Evolutionary conservation across 2,797 vertebrate species (phyloP).

Genomic region (Anabacerthia variegaticeps): DNA sequence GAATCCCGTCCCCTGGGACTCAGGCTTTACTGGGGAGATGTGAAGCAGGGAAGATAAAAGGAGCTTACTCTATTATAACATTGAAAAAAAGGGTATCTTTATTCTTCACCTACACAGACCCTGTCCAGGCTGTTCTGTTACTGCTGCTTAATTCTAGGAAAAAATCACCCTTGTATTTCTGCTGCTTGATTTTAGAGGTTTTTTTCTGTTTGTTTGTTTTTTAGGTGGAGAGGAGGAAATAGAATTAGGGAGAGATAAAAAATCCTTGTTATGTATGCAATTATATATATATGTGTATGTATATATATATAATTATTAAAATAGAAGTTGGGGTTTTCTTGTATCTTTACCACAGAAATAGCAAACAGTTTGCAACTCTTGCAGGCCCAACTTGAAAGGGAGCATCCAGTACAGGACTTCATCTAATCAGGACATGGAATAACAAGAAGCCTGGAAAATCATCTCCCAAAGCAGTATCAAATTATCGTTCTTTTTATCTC

Average conservation of each 20-base stretch:
- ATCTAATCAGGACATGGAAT: slow-evolving; percentile 2
- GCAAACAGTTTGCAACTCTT: not conserved
- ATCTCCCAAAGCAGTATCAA: not conserved
- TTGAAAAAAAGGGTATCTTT: not conserved
- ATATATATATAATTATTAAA: not conserved
- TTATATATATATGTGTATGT: not conserved
- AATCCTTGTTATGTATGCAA: not conserved
- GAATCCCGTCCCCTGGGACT: not conserved
- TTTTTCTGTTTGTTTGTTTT: not conserved
- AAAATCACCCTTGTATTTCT: not conserved
- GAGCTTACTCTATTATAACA: not conserved
- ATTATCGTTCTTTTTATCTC: not conserved
- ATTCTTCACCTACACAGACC: not conserved
- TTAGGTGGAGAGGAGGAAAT: not conserved
- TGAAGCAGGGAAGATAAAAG: not conserved
- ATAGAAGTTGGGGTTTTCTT: not conserved
- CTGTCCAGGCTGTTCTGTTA: not conserved
- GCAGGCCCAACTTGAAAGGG: not conserved
- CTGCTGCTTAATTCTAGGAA: not conserved
- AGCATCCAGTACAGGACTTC: not conserved
- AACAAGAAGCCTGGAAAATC: slow-evolving; percentile 36
- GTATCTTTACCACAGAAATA: not conserved
- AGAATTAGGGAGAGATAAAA: not conserved
- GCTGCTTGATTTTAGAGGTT: not conserved
- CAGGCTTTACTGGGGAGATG: not conserved